These are phyloP conservation scores for Erynnis tages DNA, from an alignment of 2,888 invertebrate species.

Conservation along the genomic window DNA sequence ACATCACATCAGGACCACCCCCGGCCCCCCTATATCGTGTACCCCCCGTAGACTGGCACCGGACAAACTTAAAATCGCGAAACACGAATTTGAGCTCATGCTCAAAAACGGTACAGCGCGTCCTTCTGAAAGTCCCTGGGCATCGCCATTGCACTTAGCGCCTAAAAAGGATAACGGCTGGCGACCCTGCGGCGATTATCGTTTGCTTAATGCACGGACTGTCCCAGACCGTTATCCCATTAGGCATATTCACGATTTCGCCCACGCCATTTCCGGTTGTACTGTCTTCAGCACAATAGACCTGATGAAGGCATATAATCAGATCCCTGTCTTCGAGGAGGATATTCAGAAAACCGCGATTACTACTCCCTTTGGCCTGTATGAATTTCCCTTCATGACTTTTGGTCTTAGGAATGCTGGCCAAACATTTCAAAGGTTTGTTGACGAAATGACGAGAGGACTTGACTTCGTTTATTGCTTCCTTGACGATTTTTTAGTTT, in stretches of 20 bases:
- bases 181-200: constrained; percentile 27
- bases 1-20: neutral
- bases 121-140: constrained; percentile 18
- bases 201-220: constrained; percentile 21
- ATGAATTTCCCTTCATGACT: neutral
- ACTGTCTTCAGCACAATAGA: constrained; percentile 23
- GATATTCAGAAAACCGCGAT: constrained; percentile 47
- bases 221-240: constrained; percentile 12
- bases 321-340: constrained; percentile 15
- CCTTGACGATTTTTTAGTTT: neutral
- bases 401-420: neutral
- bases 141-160: constrained; percentile 27
- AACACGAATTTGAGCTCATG: neutral
- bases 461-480: neutral
- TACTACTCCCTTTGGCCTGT: constrained; percentile 30
- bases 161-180: constrained; percentile 29
- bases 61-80: neutral
- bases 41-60: neutral
- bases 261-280: constrained; percentile 20
- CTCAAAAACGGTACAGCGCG: neutral
- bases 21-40: neutral
- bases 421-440: neutral
- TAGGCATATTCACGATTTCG: constrained; percentile 23
- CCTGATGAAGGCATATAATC: neutral
- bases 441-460: neutral